These are phyloP conservation scores for Pipistrellus pygmaeus DNA, from an alignment of 2,797 vertebrate genomes.

Conservation along the genomic window DNA sequence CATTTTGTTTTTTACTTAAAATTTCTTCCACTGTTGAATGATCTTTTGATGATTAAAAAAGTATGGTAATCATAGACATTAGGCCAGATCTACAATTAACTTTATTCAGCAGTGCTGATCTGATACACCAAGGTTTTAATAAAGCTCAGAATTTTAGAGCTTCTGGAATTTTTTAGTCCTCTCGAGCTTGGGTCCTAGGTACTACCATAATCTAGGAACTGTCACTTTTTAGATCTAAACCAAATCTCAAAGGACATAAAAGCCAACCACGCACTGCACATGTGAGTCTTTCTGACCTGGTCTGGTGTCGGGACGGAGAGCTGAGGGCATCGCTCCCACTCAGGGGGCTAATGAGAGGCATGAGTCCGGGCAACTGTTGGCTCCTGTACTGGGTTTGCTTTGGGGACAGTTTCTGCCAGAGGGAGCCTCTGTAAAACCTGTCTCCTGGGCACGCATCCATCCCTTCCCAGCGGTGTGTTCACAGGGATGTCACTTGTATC, in stretches of 20 bases:
- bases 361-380: background rate
- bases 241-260: background rate
- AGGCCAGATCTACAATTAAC: background rate
- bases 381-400: background rate
- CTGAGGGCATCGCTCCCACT: background rate
- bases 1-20: background rate
- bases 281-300: background rate
- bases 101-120: background rate
- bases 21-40: background rate
- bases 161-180: background rate
- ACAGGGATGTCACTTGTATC: background rate
- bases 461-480: background rate
- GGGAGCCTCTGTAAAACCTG: background rate
- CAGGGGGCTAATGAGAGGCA: background rate
- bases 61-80: background rate
- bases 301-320: background rate
- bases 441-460: background rate
- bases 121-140: background rate
- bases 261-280: rapidly evolving
- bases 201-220: background rate
- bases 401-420: background rate
- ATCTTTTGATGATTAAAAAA: background rate
- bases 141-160: background rate
- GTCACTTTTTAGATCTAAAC: background rate
- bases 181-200: background rate